Evolutionary conservation across 92 coral and sea anemone species (phyloP).

Genomic region (Montipora capitata): DNA sequence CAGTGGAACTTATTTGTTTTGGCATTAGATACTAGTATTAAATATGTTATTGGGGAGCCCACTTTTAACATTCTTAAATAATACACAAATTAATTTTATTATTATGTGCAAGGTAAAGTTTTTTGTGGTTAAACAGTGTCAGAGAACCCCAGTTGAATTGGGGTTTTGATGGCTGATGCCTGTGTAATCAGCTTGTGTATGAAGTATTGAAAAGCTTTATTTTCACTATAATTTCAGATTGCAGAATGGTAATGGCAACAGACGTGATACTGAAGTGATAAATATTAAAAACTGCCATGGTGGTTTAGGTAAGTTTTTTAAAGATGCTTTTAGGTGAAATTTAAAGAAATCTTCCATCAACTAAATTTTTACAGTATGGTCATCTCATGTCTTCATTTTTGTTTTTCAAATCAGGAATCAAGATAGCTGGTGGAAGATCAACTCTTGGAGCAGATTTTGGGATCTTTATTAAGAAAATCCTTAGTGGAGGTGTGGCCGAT

Average conservation of each 20-base stretch:
- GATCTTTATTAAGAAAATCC: slow-evolving; percentile 93
- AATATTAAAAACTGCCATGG: slow-evolving; percentile 80
- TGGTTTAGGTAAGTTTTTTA: slow-evolving; percentile 75
- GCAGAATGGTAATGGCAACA: slow-evolving; percentile 8
- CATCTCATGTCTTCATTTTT: neutral
- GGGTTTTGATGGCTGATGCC: no score
- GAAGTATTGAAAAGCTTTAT: neutral
- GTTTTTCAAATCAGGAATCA: slow-evolving; percentile 75
- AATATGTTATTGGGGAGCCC: no score
- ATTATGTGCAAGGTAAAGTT: no score
- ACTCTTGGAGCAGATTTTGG: slow-evolving; percentile 95
- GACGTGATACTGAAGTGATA: slow-evolving; percentile 72
- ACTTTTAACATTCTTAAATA: no score
- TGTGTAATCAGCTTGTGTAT: neutral
- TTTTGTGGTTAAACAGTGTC: no score
- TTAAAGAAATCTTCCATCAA: neutral
- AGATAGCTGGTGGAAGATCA: slow-evolving; percentile 95
- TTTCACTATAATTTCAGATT: slow-evolving; percentile 8
- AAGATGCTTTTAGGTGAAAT: neutral
- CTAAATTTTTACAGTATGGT: no score
- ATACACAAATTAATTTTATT: no score
- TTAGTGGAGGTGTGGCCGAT: slow-evolving; percentile 94
- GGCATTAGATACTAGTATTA: neutral
- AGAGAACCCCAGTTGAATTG: no score
- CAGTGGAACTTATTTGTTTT: no score